Conservation (phyloP, 2,113 vertebrate genomes). For the Mungos mungo region DNA sequence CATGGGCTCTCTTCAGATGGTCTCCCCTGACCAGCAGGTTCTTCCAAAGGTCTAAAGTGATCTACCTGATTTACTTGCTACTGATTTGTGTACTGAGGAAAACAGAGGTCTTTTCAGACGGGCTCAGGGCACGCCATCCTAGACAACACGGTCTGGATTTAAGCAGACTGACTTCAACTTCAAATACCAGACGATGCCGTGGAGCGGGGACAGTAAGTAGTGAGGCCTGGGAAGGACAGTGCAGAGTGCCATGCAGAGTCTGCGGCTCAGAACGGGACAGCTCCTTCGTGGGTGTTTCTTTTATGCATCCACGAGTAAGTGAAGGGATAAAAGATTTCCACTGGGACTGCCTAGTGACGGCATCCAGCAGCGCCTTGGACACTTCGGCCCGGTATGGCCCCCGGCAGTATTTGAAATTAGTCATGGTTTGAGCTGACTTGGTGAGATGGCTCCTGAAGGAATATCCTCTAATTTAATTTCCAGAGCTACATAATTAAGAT, state of each 20-base stretch:
- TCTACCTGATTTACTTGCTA: not conserved
- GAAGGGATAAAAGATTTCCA: not conserved
- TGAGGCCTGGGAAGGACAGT: not conserved
- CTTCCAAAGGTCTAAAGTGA: not conserved
- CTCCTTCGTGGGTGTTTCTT: not conserved
- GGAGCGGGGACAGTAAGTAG: not conserved
- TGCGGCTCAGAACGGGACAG: rapidly evolving
- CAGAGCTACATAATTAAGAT: conserved; percentile 50
- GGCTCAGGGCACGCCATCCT: not conserved
- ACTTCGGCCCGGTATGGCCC: not conserved
- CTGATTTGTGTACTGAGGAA: not conserved
- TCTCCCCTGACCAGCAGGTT: not conserved
- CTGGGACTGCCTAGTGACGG: not conserved
- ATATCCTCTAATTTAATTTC: conserved; percentile 46
- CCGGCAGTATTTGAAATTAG: not conserved
- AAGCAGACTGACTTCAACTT: not conserved
- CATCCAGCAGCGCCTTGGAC: not conserved
- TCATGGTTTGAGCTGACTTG: not conserved
- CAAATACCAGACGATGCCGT: not conserved
- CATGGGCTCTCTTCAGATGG: rapidly evolving
- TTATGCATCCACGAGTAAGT: not conserved
- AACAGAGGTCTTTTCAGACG: not conserved
- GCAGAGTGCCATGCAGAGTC: not conserved
- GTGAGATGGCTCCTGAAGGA: conserved; percentile 30
- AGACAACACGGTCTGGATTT: not conserved